Percentiles rank a stretch among this genome's conserved stretches.
phyloP scores from a whole-genome alignment of 1,140 invertebrate species.

The Idris sp. region DNA sequence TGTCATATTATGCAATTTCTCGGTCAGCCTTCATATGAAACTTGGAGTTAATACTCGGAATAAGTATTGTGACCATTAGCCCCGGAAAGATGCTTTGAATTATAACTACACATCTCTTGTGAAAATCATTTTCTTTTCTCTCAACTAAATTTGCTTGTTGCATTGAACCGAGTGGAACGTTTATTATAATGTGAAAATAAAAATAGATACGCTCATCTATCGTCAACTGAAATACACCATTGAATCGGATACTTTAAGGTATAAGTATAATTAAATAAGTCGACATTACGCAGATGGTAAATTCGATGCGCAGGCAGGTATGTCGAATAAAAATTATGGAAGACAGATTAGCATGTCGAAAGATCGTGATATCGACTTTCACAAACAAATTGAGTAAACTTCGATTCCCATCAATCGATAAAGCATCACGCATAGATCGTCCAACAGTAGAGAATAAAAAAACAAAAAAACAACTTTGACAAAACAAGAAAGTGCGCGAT shows the following conservation, averaged over 20 bases:
- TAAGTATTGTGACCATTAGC: conserved; percentile 30
- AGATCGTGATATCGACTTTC: conserved; percentile 50
- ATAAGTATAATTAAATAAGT: conserved; percentile 43
- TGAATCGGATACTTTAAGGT: conserved; percentile 11
- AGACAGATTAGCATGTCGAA: conserved; percentile 51
- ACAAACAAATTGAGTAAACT: conserved; percentile 60
- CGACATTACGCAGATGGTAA: conserved; percentile 22
- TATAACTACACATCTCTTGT: conserved; percentile 9
- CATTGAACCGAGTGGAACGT: conserved; percentile 11
- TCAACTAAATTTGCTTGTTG: neutral
- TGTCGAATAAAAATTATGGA: conserved; percentile 19
- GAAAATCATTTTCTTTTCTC: conserved; percentile 17
- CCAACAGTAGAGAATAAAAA: no score
- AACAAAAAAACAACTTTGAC: conserved; percentile 9
- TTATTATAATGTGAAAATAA: conserved; percentile 21
- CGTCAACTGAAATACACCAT: conserved; percentile 35
- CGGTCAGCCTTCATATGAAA: conserved; percentile 27
- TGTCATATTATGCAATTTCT: no score
- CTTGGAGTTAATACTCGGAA: conserved; percentile 17
- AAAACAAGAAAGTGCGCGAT: conserved; percentile 29
- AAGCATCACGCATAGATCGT: conserved; percentile 37
- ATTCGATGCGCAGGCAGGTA: conserved; percentile 1
- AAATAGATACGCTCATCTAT: conserved; percentile 9
- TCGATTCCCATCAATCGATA: conserved; percentile 55
- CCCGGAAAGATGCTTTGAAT: conserved; percentile 10